Evolutionary conservation across 2,113 vertebrate species (phyloP), one percentile per base, ranked within the genome.

Genomic region (Poicephalus meyeri): DNA sequence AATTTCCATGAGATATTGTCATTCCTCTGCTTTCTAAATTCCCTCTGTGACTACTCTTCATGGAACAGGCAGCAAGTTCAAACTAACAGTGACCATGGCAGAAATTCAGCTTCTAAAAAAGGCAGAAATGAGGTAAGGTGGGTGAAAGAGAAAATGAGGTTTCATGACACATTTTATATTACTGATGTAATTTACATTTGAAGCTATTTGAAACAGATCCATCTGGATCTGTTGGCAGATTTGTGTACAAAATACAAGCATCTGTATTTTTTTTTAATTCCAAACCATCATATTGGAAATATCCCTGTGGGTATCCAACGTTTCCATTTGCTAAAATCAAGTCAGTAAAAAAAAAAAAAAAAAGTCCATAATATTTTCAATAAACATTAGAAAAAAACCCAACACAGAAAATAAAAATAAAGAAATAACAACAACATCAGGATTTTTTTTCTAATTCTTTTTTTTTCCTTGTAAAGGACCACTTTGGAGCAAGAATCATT

Each of bases 1-100:
- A 80, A 87, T 93, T 94, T 91, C 83, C 71, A 44, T 28, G 28
- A 89, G 78, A 64, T 47, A 7, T 29, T 93, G 82, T 82, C 79
- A 93, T 44, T 47, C 52, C 49, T 86, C 64, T 81, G 42, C 64
- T 93, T 86, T 70, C 74, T 80, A 47, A 64, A 55, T 47, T 88
- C 81, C 60, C 66, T 80, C 72, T 72, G 39, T 77, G 61, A 23
- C 50, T 94, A 5, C 39, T 88, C 41, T 73, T 84, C 11, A 2
- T 25, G 42, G 50, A 85, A 35, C 44, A 95, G 66, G 47, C 41
- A 92, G 39, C 19, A 70, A 74, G 74, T 72, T 89, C 88, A 74
- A 66, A 88, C 25, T 31, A 82, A 46, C 52, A 41, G 26, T 39
- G 58, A 56, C 78, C 58, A 29, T 68, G 80, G 58, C 44, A 95